Evolutionary conservation across 2,888 invertebrate genomes (phyloP).

Genomic region (Coenonympha arcania): DNA sequence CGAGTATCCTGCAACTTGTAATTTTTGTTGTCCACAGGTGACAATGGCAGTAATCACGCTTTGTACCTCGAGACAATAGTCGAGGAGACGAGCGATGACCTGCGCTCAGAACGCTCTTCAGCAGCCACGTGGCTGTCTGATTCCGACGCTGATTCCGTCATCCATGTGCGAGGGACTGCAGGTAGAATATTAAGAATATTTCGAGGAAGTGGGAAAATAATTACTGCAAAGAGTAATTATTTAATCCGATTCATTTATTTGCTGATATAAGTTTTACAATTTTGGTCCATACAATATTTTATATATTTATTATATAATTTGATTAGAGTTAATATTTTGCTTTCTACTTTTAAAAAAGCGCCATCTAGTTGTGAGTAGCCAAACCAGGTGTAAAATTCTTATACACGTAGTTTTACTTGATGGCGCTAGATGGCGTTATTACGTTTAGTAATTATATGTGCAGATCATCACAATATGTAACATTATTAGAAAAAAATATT

Average conservation of each 20-base stretch:
- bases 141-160: conserved; percentile 88
- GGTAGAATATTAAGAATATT: no score
- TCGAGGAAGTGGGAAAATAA: no score
- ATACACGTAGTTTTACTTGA: conserved; percentile 8
- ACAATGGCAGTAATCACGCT: conserved; percentile 72
- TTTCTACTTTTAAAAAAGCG: no score
- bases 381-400: conserved; percentile 23
- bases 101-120: conserved; percentile 81
- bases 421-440: conserved; percentile 31
- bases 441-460: no score
- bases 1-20: conserved; percentile 22
- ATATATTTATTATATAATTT: neutral
- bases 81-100: conserved; percentile 90
- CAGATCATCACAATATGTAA: no score
- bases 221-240: no score
- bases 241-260: no score
- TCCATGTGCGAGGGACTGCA: conserved; percentile 75
- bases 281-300: neutral
- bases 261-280: no score
- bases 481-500: neutral
- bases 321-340: neutral
- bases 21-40: conserved; percentile 45
- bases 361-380: conserved; percentile 48
- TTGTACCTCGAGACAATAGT: conserved; percentile 88
- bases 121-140: conserved; percentile 78